These are phyloP conservation scores for Nephrotoma guestfalica DNA, from an alignment of 2,888 invertebrate genomes.

Conservation along the genomic window DNA sequence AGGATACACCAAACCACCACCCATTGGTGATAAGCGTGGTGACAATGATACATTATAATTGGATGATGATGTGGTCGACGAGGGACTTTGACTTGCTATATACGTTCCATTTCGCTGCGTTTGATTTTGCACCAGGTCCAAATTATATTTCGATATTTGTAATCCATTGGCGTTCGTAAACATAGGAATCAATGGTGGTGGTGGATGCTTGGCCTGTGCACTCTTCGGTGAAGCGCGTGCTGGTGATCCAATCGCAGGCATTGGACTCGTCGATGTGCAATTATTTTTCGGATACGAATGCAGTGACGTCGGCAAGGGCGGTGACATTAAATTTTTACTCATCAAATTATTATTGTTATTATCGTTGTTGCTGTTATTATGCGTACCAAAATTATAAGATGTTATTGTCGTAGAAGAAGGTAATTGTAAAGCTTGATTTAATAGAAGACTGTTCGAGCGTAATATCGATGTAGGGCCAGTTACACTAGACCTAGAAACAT, in stretches of 20 bases:
- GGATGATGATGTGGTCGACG: background rate
- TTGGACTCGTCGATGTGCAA: background rate
- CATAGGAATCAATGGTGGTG: conserved; percentile 1
- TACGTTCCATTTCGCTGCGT: background rate
- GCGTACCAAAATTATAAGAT: background rate
- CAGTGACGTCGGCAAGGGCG: background rate
- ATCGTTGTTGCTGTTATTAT: background rate
- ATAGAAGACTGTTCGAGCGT: conserved; percentile 12
- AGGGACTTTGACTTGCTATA: background rate
- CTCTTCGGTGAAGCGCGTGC: conserved; percentile 10
- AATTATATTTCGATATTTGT: background rate
- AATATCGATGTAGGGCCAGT: conserved; percentile 26
- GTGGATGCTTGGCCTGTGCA: background rate
- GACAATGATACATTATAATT: background rate
- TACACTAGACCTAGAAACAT: conserved; percentile 34
- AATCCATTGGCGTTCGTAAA: background rate
- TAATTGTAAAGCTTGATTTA: conserved; percentile 5
- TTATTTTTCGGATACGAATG: background rate
- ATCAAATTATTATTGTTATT: conserved; percentile 1
- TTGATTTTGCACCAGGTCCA: background rate
- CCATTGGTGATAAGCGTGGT: background rate
- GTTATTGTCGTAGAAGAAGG: background rate
- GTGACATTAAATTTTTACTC: background rate
- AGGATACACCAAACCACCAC: background rate
- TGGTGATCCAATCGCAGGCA: conserved; percentile 10